Conservation (phyloP, 2,888 invertebrate genomes). For the Entomobrya proxima region DNA sequence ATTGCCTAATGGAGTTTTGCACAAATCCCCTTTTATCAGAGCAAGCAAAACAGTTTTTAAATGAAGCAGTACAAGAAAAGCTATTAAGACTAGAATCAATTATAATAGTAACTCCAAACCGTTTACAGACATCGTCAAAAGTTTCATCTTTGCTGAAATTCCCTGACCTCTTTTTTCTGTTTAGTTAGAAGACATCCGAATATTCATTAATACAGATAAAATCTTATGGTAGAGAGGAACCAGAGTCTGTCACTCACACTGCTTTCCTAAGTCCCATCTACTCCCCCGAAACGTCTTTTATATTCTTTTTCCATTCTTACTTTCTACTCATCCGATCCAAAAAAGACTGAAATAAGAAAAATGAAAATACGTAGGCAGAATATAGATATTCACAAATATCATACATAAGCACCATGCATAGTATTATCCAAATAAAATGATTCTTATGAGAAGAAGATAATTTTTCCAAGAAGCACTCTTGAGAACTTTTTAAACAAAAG, state of each 20-base stretch:
- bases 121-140: neutral
- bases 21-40: too few relatives aligned
- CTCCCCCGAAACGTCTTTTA: neutral
- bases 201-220: conserved; percentile 18
- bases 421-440: too few relatives aligned
- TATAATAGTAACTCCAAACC: too few relatives aligned
- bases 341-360: neutral
- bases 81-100: too few relatives aligned
- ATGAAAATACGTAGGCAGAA: neutral
- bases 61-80: too few relatives aligned
- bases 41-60: too few relatives aligned
- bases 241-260: conserved; percentile 41
- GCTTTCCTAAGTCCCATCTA: too few relatives aligned
- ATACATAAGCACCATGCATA: too few relatives aligned
- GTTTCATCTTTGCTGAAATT: too few relatives aligned
- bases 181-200: neutral
- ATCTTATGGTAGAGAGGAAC: too few relatives aligned
- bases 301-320: neutral
- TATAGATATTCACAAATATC: neutral
- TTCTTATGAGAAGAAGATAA: neutral
- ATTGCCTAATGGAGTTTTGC: too few relatives aligned
- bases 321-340: neutral
- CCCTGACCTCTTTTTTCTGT: neutral
- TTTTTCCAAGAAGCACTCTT: neutral
- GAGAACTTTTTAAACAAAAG: neutral